Conservation (phyloP, 1,140 invertebrate genomes). For the Rhopalosiphum maidis region DNA sequence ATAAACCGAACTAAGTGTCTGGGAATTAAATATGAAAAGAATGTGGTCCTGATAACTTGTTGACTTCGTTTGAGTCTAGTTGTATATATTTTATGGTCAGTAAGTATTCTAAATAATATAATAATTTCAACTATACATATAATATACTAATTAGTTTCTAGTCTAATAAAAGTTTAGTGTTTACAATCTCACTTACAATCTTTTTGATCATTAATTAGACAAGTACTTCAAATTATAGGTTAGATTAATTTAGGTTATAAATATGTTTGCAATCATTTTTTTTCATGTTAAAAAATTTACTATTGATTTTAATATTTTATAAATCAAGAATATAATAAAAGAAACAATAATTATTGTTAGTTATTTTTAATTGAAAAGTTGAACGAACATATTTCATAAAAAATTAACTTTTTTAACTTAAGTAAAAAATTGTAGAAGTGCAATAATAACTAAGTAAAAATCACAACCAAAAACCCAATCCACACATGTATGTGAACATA, state of each 20-base stretch:
- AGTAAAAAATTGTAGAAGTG: not conserved
- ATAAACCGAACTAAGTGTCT: too few relatives aligned
- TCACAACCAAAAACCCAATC: not conserved
- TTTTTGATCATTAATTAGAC: not conserved
- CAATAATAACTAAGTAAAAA: not conserved
- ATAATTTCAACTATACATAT: too few relatives aligned
- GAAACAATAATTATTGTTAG: not conserved
- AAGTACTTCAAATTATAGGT: not conserved
- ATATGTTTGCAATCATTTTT: not conserved
- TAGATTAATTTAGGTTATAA: not conserved
- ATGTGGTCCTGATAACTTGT: too few relatives aligned
- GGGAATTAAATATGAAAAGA: too few relatives aligned
- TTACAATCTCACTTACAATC: not conserved
- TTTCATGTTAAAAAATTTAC: not conserved
- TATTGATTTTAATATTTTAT: not conserved
- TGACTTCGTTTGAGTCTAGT: too few relatives aligned
- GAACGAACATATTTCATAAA: not conserved
- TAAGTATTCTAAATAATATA: too few relatives aligned
- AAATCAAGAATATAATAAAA: not conserved
- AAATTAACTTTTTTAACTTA: not conserved
- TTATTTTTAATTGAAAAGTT: not conserved
- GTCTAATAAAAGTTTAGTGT: too few relatives aligned
- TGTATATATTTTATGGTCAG: too few relatives aligned
- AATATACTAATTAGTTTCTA: too few relatives aligned
- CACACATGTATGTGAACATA: not conserved